Percentiles rank a stretch among this genome's conserved stretches.
Conservation (phyloP, 2,113 vertebrate genomes). For the Myodes glareolus region DNA sequence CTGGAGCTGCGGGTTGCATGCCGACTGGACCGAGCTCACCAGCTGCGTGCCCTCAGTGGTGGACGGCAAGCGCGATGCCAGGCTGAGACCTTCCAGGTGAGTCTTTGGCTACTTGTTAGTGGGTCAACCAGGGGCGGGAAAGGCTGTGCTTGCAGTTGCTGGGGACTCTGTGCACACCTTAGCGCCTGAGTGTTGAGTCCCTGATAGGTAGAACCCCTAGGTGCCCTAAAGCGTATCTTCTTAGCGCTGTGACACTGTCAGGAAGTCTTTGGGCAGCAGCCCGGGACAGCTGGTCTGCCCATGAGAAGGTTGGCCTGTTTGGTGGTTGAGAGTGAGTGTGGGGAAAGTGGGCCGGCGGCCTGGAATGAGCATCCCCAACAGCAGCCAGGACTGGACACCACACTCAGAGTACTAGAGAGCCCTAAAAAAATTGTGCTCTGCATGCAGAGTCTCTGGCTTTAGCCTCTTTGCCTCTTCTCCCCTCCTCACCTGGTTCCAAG, state of each 20-base stretch:
- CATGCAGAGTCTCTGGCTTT: background rate
- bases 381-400: background rate
- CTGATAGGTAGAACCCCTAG: background rate
- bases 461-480: background rate
- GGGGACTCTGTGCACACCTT: background rate
- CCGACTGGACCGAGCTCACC: conserved; percentile 96
- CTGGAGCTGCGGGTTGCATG: conserved; percentile 96
- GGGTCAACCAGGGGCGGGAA: background rate
- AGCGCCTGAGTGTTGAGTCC: background rate
- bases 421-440: background rate
- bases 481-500: background rate
- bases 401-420: background rate
- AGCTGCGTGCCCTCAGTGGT: conserved; percentile 95
- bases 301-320: background rate
- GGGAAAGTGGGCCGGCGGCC: background rate
- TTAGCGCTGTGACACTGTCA: background rate
- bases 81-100: conserved; percentile 89
- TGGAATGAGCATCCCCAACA: background rate
- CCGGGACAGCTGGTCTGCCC: background rate
- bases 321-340: background rate
- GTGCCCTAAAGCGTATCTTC: background rate
- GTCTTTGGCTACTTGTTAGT: conserved; percentile 23
- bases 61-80: conserved; percentile 88
- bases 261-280: background rate
- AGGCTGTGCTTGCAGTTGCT: background rate